phyloP scores from a whole-genome alignment of 2,888 invertebrate species.

The Pterobdella sp. region DNA sequence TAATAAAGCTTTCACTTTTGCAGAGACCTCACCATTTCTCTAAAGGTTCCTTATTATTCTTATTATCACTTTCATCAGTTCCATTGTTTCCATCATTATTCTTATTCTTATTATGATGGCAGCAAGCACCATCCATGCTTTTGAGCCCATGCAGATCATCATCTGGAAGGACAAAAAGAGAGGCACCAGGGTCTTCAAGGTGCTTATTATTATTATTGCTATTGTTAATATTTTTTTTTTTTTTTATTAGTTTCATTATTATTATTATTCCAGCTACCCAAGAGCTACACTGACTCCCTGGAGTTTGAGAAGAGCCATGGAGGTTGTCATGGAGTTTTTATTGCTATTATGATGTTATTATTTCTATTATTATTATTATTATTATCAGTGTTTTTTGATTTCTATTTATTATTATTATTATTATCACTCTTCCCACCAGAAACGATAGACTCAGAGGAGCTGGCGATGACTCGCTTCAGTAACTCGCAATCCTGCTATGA shows the following conservation, averaged over 20 bases:
- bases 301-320: constrained; percentile 25
- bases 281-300: constrained; percentile 26
- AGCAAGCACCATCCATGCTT: constrained; percentile 32
- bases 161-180: constrained; percentile 32
- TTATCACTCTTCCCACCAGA: constrained; percentile 8
- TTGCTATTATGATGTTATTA: background rate
- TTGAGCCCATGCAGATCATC: constrained; percentile 29
- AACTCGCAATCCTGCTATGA: constrained; percentile 25
- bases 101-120: constrained; percentile 7
- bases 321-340: constrained; percentile 2
- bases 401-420: background rate
- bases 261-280: constrained; percentile 21
- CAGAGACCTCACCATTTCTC: background rate
- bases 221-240: background rate
- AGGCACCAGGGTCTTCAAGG: constrained; percentile 30
- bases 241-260: background rate
- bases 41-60: background rate
- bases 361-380: background rate
- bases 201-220: background rate
- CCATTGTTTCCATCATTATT: background rate
- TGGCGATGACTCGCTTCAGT: constrained; percentile 21
- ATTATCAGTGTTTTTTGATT: background rate
- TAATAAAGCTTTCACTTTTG: background rate
- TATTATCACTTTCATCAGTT: background rate
- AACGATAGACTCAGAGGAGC: constrained; percentile 22